A percentile compares a stretch with the other conserved stretches of the same genome.
Evolutionary conservation across 2,888 invertebrate species (phyloP).

Genomic region (Stenoptilia bipunctidactyla): DNA sequence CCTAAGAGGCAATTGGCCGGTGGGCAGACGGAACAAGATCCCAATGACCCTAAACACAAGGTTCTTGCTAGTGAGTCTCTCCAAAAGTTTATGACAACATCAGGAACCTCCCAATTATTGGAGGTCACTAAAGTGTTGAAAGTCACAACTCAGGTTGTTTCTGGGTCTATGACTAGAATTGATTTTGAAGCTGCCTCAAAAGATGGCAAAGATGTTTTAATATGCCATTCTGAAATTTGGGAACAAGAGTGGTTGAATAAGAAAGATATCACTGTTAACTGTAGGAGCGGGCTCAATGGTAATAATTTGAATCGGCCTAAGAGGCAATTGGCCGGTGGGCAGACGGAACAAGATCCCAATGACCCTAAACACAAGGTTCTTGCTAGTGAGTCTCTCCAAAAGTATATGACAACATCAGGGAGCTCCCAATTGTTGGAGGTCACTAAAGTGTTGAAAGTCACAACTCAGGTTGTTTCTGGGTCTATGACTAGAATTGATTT

Average conservation of each 20-base stretch:
- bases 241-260: constrained; percentile 65
- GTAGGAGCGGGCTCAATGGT: constrained; percentile 9
- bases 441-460: constrained; percentile 12
- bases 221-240: constrained; percentile 65
- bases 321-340: constrained; percentile 16
- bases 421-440: constrained; percentile 10
- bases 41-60: constrained; percentile 19
- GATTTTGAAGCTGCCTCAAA: constrained; percentile 14
- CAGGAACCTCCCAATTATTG: constrained; percentile 10
- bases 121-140: constrained; percentile 15
- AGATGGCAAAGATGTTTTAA: constrained; percentile 1
- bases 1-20: constrained; percentile 11
- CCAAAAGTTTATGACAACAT: constrained; percentile 17
- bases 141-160: constrained; percentile 21
- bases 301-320: constrained; percentile 2
- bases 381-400: constrained; percentile 19
- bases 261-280: constrained; percentile 28
- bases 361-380: constrained; percentile 17
- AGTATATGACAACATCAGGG: constrained; percentile 14
- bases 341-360: constrained; percentile 12
- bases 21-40: constrained; percentile 13
- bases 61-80: constrained; percentile 22
- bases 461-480: constrained; percentile 24
- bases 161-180: constrained; percentile 19
- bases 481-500: too few species aligned